A percentile compares a stretch with the other conserved stretches of the same genome.
Conservation (phyloP, 2,888 invertebrate species). For the Deilephila porcellus region DNA sequence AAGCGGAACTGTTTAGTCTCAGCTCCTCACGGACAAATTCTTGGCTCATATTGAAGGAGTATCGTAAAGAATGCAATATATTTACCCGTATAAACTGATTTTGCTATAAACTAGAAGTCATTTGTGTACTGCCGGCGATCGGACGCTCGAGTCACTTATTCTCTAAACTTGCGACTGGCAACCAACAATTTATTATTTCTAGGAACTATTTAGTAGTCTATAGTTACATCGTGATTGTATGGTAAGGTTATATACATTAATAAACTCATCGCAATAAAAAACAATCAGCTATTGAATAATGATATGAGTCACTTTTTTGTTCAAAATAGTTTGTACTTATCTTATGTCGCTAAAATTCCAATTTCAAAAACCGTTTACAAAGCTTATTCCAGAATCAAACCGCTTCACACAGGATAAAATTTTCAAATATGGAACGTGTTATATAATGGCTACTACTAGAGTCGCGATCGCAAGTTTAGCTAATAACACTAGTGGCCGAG, state of each 20-base stretch:
- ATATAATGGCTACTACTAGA: neutral
- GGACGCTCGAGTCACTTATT: conserved; percentile 6
- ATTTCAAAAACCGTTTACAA: neutral
- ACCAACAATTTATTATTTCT: neutral
- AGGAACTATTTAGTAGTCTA: neutral
- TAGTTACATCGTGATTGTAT: neutral
- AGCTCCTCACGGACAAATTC: conserved; percentile 66
- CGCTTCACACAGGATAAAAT: neutral
- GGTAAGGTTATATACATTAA: neutral
- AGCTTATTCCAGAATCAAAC: neutral
- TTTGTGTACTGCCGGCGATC: conserved; percentile 33
- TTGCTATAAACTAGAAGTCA: conserved; percentile 59
- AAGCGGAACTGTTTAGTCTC: conserved; percentile 64
- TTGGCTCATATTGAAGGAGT: conserved; percentile 62
- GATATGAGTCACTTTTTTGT: neutral
- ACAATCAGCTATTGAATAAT: neutral
- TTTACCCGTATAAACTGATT: conserved; percentile 50
- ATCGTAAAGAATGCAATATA: conserved; percentile 65
- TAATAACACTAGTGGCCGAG: conserved; percentile 14
- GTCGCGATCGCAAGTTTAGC: conserved; percentile 2
- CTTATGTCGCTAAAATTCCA: neutral
- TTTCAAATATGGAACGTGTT: conserved; percentile 2
- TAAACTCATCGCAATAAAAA: too few species aligned
- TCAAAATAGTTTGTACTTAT: too few species aligned
- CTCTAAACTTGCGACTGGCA: neutral